Base-by-base conservation (phyloP, 1,140 invertebrate species). In the Zaprionus lachaisei region DNA sequence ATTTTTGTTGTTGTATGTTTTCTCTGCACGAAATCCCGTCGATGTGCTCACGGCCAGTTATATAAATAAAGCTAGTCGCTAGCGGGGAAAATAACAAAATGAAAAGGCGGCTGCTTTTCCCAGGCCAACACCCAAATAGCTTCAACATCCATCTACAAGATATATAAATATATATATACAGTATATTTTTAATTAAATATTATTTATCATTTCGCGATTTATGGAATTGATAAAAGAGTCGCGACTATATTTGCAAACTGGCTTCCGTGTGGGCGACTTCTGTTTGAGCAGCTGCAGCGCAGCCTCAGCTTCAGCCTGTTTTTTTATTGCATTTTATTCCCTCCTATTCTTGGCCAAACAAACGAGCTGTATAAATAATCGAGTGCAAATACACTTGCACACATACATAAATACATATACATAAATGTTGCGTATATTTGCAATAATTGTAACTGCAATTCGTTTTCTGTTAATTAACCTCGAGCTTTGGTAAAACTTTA, bases 41-140 rank as follows among this genome's bases (percentile, higher is more conserved):
- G 41, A 17, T 34, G 9, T 34, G 41, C 41, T 44, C n/a, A 3
- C 17, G n/a, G 41, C 41, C n/a, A 26, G 38, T 56, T 72, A 49
- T 9, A 68, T 34, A 68, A 14, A 67, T 44, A 64, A 26, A 74
- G 72, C 72, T 75, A 78, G 75, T 73, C 71, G 75, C 44, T 75
- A 58, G 31, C 54, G 1, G n/a, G 22, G n/a, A 66, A 51, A 38
- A 28, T 12, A 66, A 12, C n/a, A 64, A 31, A 34, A 24, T 41
- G 24, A 57, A 26, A 37, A 22, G 47, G 11, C 11, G 5, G 5
- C 6, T 6, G n/a, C 44, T 47, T 20, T 47, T 5, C 5, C n/a
- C 44, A 17, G 44, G 2, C 47, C 47, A 11, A 17, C 4, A 5
- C 20, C 47, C 17, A 9, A 22, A 49, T 49, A 22, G 47, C 47